Base-by-base conservation (phyloP, 2,113 vertebrate species). In the Istiophorus platypterus region DNA sequence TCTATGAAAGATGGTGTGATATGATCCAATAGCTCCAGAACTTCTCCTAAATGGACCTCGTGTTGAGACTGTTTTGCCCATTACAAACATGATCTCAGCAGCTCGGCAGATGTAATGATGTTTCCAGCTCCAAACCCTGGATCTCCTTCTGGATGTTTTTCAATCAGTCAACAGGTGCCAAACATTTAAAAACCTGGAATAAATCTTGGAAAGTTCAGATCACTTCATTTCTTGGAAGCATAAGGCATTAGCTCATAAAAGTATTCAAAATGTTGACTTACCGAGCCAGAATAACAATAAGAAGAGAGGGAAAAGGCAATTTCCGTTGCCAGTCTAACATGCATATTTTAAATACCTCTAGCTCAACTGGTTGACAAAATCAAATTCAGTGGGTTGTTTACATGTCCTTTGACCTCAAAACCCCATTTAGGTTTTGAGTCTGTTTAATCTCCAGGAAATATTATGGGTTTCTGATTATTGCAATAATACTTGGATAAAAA, bases 361-460 rank as follows among this genome's bases (percentile, higher is more conserved):
- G 61, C 57, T 76, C 52, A 77, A 64, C 74, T 47, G 81, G 67
- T 76, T 31, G 78, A 87, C 84, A 63, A 80, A 85, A 81, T 41
- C n/a, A 47, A 41, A 77, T 81, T 85, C 26, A 34, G 4, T 22
- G n/a, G 26, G n/a, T 27, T 74, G 64, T 80, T 75, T 82, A 26
- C 0, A 39, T 57, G 27, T 72, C 84, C 76, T 83, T 80, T 85
- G 90, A 86, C 91, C 86, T 85, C 54, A 77, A 82, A 88, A 88
- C 51, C 51, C 45, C 61, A 89, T 80, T 90, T 64, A 67, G 20
- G 39, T 34, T 80, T 85, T 29, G 12, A 59, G 56, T 66, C 31
- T 78, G 84, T 86, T 79, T 88, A 89, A 93, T 91, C 88, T 88
- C 22, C 24, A 66, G 34, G 61, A 88, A 82, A 92, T 82, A 78